Base-by-base conservation (phyloP, 2,797 vertebrate genomes). In the Limosa lapponica region DNA sequence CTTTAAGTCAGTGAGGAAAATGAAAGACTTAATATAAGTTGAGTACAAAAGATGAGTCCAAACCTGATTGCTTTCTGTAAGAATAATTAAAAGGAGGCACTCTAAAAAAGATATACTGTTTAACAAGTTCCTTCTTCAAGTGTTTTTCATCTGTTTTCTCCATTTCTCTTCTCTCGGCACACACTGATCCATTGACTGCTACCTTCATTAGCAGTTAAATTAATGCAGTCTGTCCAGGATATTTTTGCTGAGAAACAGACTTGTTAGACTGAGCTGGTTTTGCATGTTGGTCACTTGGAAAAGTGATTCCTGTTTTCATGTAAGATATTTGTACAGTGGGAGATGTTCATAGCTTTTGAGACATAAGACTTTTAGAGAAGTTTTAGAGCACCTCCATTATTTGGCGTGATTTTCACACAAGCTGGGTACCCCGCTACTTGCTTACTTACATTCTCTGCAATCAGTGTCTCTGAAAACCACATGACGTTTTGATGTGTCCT, bases 1-100 rank as follows among this genome's bases (percentile, higher is more conserved):
- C 88, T 97, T 71, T 87, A 90, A 96, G 87, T 95, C 82, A 83
- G 87, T 87, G 81, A 93, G 87, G 87, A 88, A 91, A 96, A 95
- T 92, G 89, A 95, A 96, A 96, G 82, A 81, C 91, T 96, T 97
- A 96, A 96, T 97, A 85, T 44, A 94, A 49, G 46, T 58, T 87
- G 90, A 96, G 58, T 66, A 93, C 70, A 96, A 94, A 97, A 95
- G 89, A 91, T 91, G 82, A 91, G 74, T 81, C 86, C 79, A 77
- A 96, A 89, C 67, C 84, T 95, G 95, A 96, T 94, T 95, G 71
- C 82, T 90, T 95, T 93, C 55, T 77, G 65, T 82, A 65, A 87
- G 73, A 93, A 96, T 94, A 92, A 96, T 97, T 97, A 97, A 91
- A 92, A 73, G 57, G 49, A 89, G 46, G 30, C 5, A 41, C 54